Conservation (phyloP, 2,113 vertebrate genomes). For the Danio rerio region DNA sequence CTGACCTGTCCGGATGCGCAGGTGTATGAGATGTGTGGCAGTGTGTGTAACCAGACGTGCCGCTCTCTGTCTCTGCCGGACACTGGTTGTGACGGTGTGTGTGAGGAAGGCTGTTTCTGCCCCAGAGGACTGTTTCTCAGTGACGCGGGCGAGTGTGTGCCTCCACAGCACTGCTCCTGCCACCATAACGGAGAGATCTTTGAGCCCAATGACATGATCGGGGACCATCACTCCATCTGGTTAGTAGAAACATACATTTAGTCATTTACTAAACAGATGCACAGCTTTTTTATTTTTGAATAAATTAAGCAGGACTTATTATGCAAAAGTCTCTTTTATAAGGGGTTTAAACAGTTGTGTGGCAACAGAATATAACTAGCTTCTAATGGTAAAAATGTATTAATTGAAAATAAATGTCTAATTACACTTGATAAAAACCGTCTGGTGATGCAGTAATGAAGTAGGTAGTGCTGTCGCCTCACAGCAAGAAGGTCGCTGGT, state of each 20-base stretch:
- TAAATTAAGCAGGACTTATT: no score
- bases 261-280: background rate
- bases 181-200: slow-evolving; percentile 92
- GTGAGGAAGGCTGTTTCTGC: slow-evolving; percentile 94
- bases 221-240: slow-evolving; percentile 89
- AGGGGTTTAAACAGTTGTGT: no score
- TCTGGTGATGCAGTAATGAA: no score
- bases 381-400: no score
- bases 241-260: slow-evolving; percentile 66
- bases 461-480: no score
- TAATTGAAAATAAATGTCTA: no score
- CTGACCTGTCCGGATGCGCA: slow-evolving; percentile 84
- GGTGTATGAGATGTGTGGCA: slow-evolving; percentile 85
- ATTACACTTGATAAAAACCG: no score
- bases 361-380: no score
- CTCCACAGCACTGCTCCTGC: slow-evolving; percentile 85
- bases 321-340: no score
- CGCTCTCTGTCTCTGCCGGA: slow-evolving; percentile 85
- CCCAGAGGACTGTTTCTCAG: slow-evolving; percentile 83
- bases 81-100: slow-evolving; percentile 75
- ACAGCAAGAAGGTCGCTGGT: no score
- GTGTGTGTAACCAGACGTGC: slow-evolving; percentile 86
- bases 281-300: no score
- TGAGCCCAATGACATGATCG: slow-evolving; percentile 89
- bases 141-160: slow-evolving; percentile 83